These are phyloP conservation scores for Hemistola chrysoprasaria DNA, from an alignment of 2,888 invertebrate species.

Conservation along the genomic window DNA sequence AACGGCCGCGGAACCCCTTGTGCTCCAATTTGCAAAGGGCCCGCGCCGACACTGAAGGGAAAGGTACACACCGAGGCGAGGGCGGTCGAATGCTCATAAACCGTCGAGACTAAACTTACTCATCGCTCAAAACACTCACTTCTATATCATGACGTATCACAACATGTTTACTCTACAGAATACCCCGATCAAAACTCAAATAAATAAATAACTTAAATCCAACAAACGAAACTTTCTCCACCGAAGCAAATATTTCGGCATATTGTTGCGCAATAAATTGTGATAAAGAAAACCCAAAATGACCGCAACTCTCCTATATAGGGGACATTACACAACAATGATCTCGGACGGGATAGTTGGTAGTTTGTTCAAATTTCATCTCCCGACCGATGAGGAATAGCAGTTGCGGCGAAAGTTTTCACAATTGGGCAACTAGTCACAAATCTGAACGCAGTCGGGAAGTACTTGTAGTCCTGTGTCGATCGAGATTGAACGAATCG, in stretches of 20 bases:
- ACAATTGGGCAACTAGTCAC: conserved; percentile 32
- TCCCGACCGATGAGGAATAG: conserved; percentile 41
- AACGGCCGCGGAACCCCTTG: conserved; percentile 66
- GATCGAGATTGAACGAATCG: no score
- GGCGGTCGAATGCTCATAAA: conserved; percentile 16
- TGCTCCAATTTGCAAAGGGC: conserved; percentile 68
- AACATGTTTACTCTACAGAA: conserved; percentile 1
- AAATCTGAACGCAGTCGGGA: no score
- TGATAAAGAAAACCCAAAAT: conserved; percentile 29
- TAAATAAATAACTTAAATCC: conserved; percentile 22
- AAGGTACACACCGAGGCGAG: conserved; percentile 18
- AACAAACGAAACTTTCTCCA: conserved; percentile 14
- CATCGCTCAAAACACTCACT: neutral
- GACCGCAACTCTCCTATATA: conserved; percentile 23
- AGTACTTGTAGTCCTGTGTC: no score
- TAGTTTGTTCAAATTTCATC: conserved; percentile 41
- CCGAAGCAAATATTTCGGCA: conserved; percentile 18
- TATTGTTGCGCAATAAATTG: conserved; percentile 27
- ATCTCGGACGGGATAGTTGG: conserved; percentile 34
- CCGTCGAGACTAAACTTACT: neutral
- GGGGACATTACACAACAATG: conserved; percentile 35
- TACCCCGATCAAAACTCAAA: conserved; percentile 13
- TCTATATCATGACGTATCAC: neutral
- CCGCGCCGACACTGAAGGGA: conserved; percentile 26
- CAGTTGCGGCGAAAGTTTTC: conserved; percentile 40